These are phyloP conservation scores for Sula dactylatra DNA, from an alignment of 2,113 vertebrate genomes.

Conservation along the genomic window DNA sequence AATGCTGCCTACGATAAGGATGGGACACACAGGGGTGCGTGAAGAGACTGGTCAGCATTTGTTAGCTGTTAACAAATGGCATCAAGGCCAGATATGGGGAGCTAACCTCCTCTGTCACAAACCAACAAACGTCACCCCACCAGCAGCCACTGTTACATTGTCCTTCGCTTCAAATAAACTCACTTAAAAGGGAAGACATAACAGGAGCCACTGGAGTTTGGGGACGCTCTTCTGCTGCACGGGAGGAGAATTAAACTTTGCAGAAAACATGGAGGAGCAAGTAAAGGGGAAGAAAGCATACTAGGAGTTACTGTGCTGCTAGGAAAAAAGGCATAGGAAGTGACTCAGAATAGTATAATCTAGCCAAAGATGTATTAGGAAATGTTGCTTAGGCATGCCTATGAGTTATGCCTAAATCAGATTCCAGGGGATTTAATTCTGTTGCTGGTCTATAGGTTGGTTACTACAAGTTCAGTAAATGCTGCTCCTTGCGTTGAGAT, in stretches of 20 bases:
- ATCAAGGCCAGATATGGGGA: background rate
- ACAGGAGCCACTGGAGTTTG: background rate
- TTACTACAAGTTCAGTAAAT: background rate
- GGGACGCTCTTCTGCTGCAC: background rate
- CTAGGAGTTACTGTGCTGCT: background rate
- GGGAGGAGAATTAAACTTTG: background rate
- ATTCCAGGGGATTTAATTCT: background rate
- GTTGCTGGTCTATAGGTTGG: background rate
- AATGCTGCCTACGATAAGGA: background rate
- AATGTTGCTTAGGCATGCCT: background rate
- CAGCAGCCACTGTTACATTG: background rate
- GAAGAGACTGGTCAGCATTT: background rate
- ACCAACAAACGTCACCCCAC: fast-evolving
- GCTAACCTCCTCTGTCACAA: background rate
- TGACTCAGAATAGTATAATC: background rate
- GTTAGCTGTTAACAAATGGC: background rate
- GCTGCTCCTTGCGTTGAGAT: background rate
- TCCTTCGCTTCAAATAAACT: background rate
- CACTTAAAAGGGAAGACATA: background rate
- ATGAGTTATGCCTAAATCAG: background rate
- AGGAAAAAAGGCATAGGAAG: background rate
- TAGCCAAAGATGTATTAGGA: background rate
- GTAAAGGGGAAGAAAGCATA: background rate
- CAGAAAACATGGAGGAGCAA: background rate
- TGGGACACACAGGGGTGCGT: fast-evolving